These are phyloP conservation scores for Palythoa grandiflora DNA, from an alignment of 92 coral and sea anemone species.

Conservation along the genomic window DNA sequence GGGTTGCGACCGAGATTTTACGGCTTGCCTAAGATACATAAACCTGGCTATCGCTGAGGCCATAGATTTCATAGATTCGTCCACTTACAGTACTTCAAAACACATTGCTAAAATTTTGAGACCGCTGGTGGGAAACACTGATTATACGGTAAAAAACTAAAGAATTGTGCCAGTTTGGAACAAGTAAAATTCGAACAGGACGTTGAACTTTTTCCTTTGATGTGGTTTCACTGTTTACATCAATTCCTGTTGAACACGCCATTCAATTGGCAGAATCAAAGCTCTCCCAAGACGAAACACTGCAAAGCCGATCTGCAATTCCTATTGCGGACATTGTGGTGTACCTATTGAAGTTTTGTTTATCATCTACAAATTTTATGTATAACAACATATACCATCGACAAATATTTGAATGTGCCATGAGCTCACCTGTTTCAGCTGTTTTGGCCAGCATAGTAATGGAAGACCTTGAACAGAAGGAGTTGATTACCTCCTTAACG, in stretches of 20 bases:
- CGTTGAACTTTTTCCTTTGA: too few relatives aligned
- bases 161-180: too few relatives aligned
- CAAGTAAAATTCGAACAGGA: too few relatives aligned
- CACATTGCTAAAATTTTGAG: too few relatives aligned
- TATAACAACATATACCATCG: background rate
- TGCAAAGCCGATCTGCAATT: conserved; percentile 20
- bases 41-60: too few relatives aligned
- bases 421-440: background rate
- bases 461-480: background rate
- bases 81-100: too few relatives aligned
- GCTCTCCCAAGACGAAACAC: background rate
- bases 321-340: background rate
- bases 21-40: too few relatives aligned
- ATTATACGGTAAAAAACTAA: background rate
- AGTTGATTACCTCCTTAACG: too few relatives aligned
- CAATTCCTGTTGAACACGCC: too few relatives aligned
- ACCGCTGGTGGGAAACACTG: background rate
- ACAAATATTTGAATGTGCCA: background rate
- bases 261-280: background rate
- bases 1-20: too few relatives aligned
- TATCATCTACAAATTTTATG: background rate
- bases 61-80: too few relatives aligned
- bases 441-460: background rate
- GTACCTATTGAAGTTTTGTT: conserved; percentile 12
- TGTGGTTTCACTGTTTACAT: too few relatives aligned